phyloP scores from a whole-genome alignment of 2,113 vertebrate species.

The Sinocyclocheilus anophthalmus region DNA sequence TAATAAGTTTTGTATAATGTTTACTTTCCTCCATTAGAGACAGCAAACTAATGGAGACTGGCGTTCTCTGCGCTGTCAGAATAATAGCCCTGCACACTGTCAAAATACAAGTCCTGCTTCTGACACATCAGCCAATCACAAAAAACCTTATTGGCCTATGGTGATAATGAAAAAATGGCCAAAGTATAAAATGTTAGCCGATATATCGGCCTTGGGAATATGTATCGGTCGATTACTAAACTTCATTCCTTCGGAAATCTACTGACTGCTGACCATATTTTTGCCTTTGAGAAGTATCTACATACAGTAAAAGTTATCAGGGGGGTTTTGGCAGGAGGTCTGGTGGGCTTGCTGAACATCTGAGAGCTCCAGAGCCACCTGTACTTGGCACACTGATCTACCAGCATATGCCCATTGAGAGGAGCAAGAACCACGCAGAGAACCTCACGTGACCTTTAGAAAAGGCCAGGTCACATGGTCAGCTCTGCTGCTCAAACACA shows the following conservation, averaged over 20 bases:
- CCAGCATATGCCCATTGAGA: conserved; percentile 37
- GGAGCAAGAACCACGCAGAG: conserved; percentile 27
- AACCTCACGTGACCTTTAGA: conserved; percentile 27
- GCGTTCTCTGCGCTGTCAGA: no score
- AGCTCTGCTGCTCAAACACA: not conserved
- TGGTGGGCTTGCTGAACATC: not conserved
- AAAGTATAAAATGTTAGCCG: not conserved
- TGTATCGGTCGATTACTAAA: not conserved
- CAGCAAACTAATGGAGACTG: no score
- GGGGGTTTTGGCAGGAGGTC: not conserved
- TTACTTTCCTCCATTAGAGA: no score
- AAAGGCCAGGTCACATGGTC: not conserved
- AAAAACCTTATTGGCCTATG: not conserved
- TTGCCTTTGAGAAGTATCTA: not conserved
- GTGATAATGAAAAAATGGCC: not conserved
- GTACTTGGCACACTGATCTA: not conserved
- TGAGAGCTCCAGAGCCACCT: not conserved
- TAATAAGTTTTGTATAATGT: not conserved
- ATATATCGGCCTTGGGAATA: not conserved
- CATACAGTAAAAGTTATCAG: no score
- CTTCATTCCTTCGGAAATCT: not conserved
- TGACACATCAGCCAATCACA: not conserved
- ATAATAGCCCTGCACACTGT: not conserved
- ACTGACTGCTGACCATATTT: not conserved
- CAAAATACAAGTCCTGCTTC: not conserved